Evolutionary conservation across 2,888 invertebrate genomes (phyloP).

Genomic region (Meteorus colon): DNA sequence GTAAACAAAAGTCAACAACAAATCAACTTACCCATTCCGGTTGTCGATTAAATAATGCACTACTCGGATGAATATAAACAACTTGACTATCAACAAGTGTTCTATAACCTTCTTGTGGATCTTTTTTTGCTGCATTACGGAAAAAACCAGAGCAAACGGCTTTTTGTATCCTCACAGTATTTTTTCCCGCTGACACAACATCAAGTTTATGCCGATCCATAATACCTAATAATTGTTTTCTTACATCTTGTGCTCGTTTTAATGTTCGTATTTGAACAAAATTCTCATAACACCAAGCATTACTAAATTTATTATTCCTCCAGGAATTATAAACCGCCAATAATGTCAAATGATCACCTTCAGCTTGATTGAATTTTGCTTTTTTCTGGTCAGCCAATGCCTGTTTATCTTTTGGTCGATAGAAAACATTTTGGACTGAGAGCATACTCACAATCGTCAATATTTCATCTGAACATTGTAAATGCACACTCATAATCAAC

Average conservation of each 20-base stretch:
- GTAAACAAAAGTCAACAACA: neutral
- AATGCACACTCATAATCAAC: constrained; percentile 98
- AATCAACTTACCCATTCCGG: constrained; percentile 88
- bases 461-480: constrained; percentile 98
- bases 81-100: constrained; percentile 98
- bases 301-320: constrained; percentile 99
- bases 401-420: constrained; percentile 94
- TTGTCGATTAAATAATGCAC: constrained; percentile 97
- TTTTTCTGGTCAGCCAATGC: constrained; percentile 99
- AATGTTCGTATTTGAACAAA: constrained; percentile 98
- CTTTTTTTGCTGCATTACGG: constrained; percentile 98
- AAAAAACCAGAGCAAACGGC: constrained; percentile 99
- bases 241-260: constrained; percentile 97
- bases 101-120: constrained; percentile 98
- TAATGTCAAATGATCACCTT: constrained; percentile 97
- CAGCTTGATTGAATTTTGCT: constrained; percentile 98
- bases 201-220: constrained; percentile 98
- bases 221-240: constrained; percentile 97
- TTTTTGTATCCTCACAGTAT: constrained; percentile 96
- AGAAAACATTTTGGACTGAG: constrained; percentile 99
- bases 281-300: constrained; percentile 99
- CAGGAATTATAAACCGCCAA: constrained; percentile 99
- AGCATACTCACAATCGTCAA: constrained; percentile 99
- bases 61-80: constrained; percentile 99
- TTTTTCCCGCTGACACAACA: constrained; percentile 96